phyloP scores from a whole-genome alignment of 2,888 invertebrate genomes.

The Aphodius sticticus region DNA sequence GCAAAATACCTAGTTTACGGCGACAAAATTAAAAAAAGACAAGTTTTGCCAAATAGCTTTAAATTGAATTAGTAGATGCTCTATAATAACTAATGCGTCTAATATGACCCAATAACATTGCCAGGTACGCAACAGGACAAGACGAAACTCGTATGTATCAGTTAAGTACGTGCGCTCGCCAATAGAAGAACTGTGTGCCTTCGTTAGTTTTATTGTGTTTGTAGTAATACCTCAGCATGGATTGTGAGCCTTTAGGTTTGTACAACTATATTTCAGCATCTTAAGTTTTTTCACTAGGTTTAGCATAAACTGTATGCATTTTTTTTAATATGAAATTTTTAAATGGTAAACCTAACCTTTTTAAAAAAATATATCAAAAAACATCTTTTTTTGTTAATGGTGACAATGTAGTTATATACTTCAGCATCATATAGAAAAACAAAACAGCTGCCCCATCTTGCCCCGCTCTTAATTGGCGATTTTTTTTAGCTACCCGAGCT shows the following conservation, averaged over 20 bases:
- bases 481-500: slow-evolving; percentile 5
- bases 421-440: slow-evolving; percentile 11
- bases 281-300: slow-evolving; percentile 7
- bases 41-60: neutral
- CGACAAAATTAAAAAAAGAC: slow-evolving; percentile 16
- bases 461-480: neutral
- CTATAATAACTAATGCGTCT: slow-evolving; percentile 14
- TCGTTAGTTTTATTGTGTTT: slow-evolving; percentile 12
- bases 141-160: neutral
- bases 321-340: neutral
- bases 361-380: neutral
- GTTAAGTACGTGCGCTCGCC: neutral
- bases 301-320: neutral
- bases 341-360: slow-evolving; percentile 10
- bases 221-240: neutral
- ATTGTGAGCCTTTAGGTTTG: slow-evolving; percentile 9
- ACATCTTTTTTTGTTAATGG: slow-evolving; percentile 8
- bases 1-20: slow-evolving; percentile 17
- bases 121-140: neutral
- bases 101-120: neutral
- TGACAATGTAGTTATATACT: slow-evolving; percentile 9
- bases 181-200: slow-evolving; percentile 7
- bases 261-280: slow-evolving; percentile 16
- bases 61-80: neutral
- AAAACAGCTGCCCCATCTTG: slow-evolving; percentile 11